Evolutionary conservation across 2,888 invertebrate genomes (phyloP), one percentile per base, ranked within the genome.

Genomic region (Chalcis sispes): DNA sequence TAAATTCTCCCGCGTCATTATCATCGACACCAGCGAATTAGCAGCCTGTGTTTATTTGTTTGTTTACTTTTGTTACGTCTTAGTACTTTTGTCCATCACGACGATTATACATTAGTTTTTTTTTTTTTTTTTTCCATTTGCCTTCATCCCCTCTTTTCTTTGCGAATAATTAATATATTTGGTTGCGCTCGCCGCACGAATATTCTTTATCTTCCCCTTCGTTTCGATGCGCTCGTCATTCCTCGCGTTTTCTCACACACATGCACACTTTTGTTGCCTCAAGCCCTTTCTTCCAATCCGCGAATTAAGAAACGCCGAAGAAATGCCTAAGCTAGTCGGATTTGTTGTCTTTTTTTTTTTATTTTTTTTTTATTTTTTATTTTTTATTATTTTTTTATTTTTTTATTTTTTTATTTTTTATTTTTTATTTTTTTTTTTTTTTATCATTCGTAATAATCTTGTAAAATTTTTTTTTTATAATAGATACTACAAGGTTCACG

Each of bases 21-120:
- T 73, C 8, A 66, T 73, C 61, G 48, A 67, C 62, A 72, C 76
- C 81, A 83, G 79, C 80, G 77, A 82, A 76, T 80, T 82, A 85
- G 83, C 82, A 84, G 85, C 82, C 81, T 81, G 81, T 81, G 77
- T 77, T 80, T 79, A 82, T 80, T 79, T 79, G 82, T 79, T 76
- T n/a, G n/a, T n/a, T n/a, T n/a, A n/a, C 79, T 82, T 80, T 79
- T 79, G 82, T 80, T 77, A 73, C 40, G 70, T 70, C 74, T 27
- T 20, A 23, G n/a, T n/a, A 58, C 67, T 59, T 52, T 80, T 72
- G 72, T 70, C 72, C 67, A 59, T 69, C 72, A 69, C 64, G 58
- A 69, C 64, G 58, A 29, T 67, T 64, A 67, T 67, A 67, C 75
- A 58, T 61, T 48, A 56, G 52, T n/a, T 52, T 32, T 52, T 48